A percentile compares a stretch with the other conserved stretches of the same genome.
These are phyloP conservation scores for Cosmia pyralina DNA, from an alignment of 2,888 invertebrate genomes.

Conservation along the genomic window DNA sequence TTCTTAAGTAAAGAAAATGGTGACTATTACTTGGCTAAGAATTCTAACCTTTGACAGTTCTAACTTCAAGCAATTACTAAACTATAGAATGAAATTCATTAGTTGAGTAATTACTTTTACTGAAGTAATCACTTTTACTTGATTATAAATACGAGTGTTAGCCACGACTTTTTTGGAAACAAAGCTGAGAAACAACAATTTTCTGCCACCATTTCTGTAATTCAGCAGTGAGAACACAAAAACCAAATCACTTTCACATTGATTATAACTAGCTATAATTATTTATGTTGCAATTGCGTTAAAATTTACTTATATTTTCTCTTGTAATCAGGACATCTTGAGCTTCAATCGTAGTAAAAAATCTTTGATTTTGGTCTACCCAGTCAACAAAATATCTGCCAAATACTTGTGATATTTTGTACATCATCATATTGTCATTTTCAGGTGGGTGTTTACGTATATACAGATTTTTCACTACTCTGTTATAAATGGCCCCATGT, in stretches of 20 bases:
- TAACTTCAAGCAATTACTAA: too few species aligned
- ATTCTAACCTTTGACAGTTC: too few species aligned
- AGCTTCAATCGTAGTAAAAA: slow-evolving; percentile 13
- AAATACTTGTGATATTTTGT: slow-evolving; percentile 15
- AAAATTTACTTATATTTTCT: background rate
- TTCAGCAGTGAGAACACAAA: background rate
- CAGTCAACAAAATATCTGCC: slow-evolving; percentile 13
- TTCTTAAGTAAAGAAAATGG: too few species aligned
- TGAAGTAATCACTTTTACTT: too few species aligned
- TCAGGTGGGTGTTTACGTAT: background rate
- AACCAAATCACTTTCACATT: background rate
- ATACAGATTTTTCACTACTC: background rate
- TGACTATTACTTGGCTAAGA: too few species aligned
- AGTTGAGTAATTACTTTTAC: too few species aligned
- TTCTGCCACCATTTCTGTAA: background rate
- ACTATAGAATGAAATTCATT: too few species aligned
- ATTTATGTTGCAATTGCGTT: background rate
- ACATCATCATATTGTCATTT: slow-evolving; percentile 16
- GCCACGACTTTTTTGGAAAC: background rate
- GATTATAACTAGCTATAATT: background rate
- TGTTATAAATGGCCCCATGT: background rate
- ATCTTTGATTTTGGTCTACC: slow-evolving; percentile 21
- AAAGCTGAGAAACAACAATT: background rate
- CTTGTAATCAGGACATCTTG: background rate
- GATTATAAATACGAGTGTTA: too few species aligned